A percentile compares a stretch with the other conserved stretches of the same genome.
Conservation (phyloP, 2,888 invertebrate species). For the Eristalis tenax region DNA sequence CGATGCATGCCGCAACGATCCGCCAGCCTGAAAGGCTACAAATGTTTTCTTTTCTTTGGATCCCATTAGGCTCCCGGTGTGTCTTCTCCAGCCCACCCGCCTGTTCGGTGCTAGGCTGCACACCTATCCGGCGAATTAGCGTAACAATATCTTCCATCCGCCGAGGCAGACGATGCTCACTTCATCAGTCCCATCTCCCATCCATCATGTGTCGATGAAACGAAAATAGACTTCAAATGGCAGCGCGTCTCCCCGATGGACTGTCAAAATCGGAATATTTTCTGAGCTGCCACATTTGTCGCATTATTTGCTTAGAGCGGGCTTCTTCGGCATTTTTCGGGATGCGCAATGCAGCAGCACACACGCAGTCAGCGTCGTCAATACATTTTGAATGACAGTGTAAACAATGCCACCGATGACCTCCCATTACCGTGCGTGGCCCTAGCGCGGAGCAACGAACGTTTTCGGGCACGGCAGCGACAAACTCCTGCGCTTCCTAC, state of each 20-base stretch:
- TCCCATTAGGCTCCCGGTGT: slow-evolving; percentile 64
- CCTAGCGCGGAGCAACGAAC: slow-evolving; percentile 32
- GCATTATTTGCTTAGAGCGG: slow-evolving; percentile 68
- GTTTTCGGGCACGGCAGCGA: slow-evolving; percentile 28
- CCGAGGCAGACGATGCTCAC: slow-evolving; percentile 18
- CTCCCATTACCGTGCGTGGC: slow-evolving; percentile 63
- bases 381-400: slow-evolving; percentile 68
- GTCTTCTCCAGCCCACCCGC: slow-evolving; percentile 27
- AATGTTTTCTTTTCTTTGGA: slow-evolving; percentile 72
- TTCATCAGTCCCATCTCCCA: slow-evolving; percentile 58
- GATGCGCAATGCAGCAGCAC: slow-evolving; percentile 35
- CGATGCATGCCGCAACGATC: slow-evolving; percentile 18
- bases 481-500: slow-evolving; percentile 63
- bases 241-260: slow-evolving; percentile 21
- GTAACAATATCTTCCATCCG: slow-evolving; percentile 58
- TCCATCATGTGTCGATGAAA: slow-evolving; percentile 68
- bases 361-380: slow-evolving; percentile 18
- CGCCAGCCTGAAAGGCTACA: slow-evolving; percentile 61
- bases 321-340: slow-evolving; percentile 27
- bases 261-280: slow-evolving; percentile 71
- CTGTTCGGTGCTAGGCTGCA: slow-evolving; percentile 14
- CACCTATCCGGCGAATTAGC: slow-evolving; percentile 57
- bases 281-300: slow-evolving; percentile 72
- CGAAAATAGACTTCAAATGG: slow-evolving; percentile 70
- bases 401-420: slow-evolving; percentile 70